Evolutionary conservation across 2,113 vertebrate genomes (phyloP), one percentile per base, ranked within the genome.

Genomic region (Zosterops borbonicus): DNA sequence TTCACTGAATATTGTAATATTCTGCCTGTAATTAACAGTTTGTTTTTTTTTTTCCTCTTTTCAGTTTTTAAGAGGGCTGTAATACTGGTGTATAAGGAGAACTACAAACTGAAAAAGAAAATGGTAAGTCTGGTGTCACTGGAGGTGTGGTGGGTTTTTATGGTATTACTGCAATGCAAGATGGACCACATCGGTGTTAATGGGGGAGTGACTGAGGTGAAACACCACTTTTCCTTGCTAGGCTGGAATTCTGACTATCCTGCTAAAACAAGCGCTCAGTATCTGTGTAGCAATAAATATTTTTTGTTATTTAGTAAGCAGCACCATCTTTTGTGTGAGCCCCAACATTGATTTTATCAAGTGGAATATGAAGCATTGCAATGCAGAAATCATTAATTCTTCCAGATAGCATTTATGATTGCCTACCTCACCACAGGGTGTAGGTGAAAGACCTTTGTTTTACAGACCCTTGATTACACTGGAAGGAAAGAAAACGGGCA

Each of bases 21-120:
- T 80, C 42, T 33, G 49, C 37, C n/a, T 90, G 18, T 64, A 95
- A 91, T 76, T 74, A 91, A 80, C 27, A 28, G 14, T 56, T 42
- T 94, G 91, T 89, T 60, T 92, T 96, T 83, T 50, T 50, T 96
- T 89, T 27, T 47, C 95, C 3, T 52, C 13, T 67, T 29, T 91
- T 89, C 59, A 99, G 99, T 99, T 94, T 99, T 99, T 98, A 99
- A 99, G 98, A 99, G 99, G 97, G 99, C 99, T 5, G 98, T 99
- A 97, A 99, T 99, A 95, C 65, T 99, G 94, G 99, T 99, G 46
- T 99, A 98, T 97, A 98, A 99, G 97, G 99, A 99, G 95, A 99
- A 98, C 96, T 98, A 97, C 98, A 99, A 99, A 96, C 97, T 99
- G 79, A 99, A 99, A 94, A 99, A 99, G 98, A 99, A 99, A 97